phyloP scores from a whole-genome alignment of 1,140 invertebrate genomes.

The Leptinotarsa texana region DNA sequence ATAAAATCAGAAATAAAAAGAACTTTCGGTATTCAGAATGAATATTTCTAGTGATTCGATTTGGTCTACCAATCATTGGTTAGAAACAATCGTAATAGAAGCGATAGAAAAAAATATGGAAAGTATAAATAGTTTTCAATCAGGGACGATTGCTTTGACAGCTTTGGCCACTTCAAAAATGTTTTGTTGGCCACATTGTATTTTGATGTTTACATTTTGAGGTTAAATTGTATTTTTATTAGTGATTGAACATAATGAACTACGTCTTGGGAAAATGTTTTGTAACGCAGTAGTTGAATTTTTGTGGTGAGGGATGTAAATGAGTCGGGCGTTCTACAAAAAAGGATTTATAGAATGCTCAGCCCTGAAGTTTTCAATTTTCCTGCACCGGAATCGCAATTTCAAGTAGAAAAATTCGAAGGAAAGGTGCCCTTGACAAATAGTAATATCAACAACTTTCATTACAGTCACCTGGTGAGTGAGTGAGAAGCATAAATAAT shows the following conservation, averaged over 20 bases:
- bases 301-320: not conserved
- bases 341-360: conserved; percentile 56
- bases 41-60: no score
- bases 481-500: conserved; percentile 4
- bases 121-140: no score
- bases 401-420: conserved; percentile 46
- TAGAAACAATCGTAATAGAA: no score
- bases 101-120: no score
- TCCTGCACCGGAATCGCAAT: conserved; percentile 54
- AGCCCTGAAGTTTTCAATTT: conserved; percentile 63
- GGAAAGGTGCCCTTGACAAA: conserved; percentile 37
- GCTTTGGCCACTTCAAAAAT: no score
- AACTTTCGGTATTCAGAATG: no score
- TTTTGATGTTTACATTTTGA: not conserved
- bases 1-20: no score
- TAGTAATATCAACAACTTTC: conserved; percentile 52
- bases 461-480: conserved; percentile 61
- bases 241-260: not conserved
- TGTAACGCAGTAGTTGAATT: not conserved
- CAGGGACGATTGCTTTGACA: no score
- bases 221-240: not conserved
- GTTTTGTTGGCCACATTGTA: not conserved
- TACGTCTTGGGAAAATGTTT: not conserved
- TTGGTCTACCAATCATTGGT: no score
- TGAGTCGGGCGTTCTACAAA: not conserved